These are phyloP conservation scores for Platyura marginata DNA, from an alignment of 1,140 invertebrate genomes.

Conservation along the genomic window DNA sequence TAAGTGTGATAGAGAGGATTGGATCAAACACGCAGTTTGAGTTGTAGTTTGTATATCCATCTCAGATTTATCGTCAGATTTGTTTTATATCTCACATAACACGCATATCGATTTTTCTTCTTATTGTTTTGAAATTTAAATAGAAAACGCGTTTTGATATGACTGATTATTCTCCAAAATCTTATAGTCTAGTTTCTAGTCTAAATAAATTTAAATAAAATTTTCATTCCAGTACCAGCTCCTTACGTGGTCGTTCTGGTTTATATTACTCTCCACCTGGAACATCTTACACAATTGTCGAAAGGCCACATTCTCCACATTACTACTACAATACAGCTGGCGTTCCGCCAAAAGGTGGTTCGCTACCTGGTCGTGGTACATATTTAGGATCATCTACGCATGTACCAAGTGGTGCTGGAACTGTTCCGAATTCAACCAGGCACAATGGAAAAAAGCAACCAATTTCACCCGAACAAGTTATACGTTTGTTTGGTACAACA, in stretches of 20 bases:
- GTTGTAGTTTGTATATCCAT: too few species aligned
- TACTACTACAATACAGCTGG: constrained; percentile 22
- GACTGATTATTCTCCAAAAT: too few species aligned
- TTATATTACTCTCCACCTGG: constrained; percentile 49
- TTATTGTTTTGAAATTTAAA: too few species aligned
- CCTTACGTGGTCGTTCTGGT: constrained; percentile 28
- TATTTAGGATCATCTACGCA: constrained; percentile 37
- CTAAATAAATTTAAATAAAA: not conserved
- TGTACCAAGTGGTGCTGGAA: constrained; percentile 25
- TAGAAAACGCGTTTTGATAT: too few species aligned
- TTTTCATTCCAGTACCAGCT: constrained; percentile 15
- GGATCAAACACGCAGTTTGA: too few species aligned
- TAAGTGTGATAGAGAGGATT: too few species aligned
- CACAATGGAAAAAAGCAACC: constrained; percentile 39
- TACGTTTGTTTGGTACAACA: constrained; percentile 37
- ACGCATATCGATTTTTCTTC: too few species aligned
- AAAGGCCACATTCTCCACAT: constrained; percentile 55
- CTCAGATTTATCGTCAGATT: too few species aligned
- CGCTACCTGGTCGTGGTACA: constrained; percentile 29
- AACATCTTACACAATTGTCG: constrained; percentile 69
- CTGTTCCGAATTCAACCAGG: constrained; percentile 18
- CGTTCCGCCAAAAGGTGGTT: constrained; percentile 24
- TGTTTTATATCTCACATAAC: too few species aligned
- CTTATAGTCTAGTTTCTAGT: not conserved
- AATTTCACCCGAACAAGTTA: constrained; percentile 61